phyloP scores from a whole-genome alignment of 2,888 invertebrate genomes.

The Lasioglossum pauxillum region DNA sequence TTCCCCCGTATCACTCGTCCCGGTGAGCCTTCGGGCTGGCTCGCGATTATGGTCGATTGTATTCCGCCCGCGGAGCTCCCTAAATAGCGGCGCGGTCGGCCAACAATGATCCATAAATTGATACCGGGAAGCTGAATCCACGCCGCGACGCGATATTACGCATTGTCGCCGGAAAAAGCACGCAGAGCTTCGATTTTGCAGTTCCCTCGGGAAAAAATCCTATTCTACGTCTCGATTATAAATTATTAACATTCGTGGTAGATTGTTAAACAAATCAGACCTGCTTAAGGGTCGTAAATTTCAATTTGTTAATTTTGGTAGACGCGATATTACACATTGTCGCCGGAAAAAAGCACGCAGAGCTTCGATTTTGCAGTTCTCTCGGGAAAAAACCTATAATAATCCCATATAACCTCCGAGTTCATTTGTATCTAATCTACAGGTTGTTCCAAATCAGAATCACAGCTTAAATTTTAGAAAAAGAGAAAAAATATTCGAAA shows the following conservation, averaged over 20 bases:
- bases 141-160: background rate
- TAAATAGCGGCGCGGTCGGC: slow-evolving; percentile 36
- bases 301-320: no score
- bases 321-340: background rate
- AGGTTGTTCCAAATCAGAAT: no score
- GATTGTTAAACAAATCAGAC: background rate
- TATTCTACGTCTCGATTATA: background rate
- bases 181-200: background rate
- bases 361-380: background rate
- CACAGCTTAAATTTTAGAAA: no score
- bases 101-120: slow-evolving; percentile 55
- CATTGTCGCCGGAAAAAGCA: background rate
- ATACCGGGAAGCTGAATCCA: background rate
- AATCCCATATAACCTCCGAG: no score
- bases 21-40: slow-evolving; percentile 16
- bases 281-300: background rate
- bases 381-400: background rate
- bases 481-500: no score
- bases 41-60: slow-evolving; percentile 56
- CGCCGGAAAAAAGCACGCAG: background rate
- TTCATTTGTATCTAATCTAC: no score
- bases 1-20: slow-evolving; percentile 56
- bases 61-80: slow-evolving; percentile 25
- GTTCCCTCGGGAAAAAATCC: background rate
- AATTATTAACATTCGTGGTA: background rate